Evolutionary conservation across 2,888 invertebrate genomes (phyloP), one percentile per base, ranked within the genome.

Genomic region (Coleophora deauratella): DNA sequence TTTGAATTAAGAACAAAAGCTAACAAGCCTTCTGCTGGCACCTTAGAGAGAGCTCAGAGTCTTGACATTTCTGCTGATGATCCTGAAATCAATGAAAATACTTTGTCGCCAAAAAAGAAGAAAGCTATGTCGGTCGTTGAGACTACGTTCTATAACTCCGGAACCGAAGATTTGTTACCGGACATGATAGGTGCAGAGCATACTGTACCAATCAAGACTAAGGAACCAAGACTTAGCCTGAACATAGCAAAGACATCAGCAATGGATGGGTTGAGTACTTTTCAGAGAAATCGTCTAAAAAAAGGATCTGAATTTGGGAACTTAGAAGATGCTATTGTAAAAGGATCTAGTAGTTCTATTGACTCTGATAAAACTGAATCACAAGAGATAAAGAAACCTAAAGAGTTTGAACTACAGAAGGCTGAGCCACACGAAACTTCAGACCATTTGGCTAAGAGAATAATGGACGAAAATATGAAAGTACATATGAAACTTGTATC

Each of bases 221-320:
- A 88, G 60, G 90, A 89, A 57, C 89, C 88, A 2, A 68, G 88
- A 49, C 63, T 89, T 39, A 90, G 88, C 47, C 54, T 85, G 31
- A 86, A 86, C 47, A 81, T 86, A 43, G 71, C 79, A 30, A 86
- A 85, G 54, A 62, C 79, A 11, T 72, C 88, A 7, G 88, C 88
- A 28, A 76, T 91, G 49, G 91, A 91, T 62, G 90, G 91, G 8
- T 74, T 91, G 35, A 91, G 88, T 42, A 89, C 91, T 4, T 91
- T 91, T 63, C 91, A 91, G 55, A 82, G 88, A 50, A 89, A 90
- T 47, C 85, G 91, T 37, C 65, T 93, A 41, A 93, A 93, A 66
- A 93, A 93, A 59, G 92, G 88, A 0, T 91, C 90, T 3, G 91
- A 93, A 57, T 93, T 92, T 87, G 93, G 91, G 2, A 92, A 90